Base-by-base conservation (phyloP, 2,797 vertebrate species). In the Acrocephalus scirpaceus region DNA sequence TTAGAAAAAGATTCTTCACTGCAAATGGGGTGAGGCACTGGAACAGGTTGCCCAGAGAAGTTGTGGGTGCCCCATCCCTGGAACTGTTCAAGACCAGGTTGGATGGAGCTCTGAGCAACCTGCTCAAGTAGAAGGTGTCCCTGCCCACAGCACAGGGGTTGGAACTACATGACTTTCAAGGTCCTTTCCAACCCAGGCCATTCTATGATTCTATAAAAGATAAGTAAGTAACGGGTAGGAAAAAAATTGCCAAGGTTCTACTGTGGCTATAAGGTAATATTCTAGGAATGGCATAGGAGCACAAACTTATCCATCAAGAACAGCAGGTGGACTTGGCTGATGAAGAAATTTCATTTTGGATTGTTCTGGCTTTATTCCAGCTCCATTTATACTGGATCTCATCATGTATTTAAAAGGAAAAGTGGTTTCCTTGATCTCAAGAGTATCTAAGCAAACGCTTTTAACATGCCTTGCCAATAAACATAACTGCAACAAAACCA, bases 401-500 rank as follows among this genome's bases (percentile, higher is more conserved):
- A 50, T 27, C 13, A 72, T 11, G 20, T 65, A 80, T 51, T 89
- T 89, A 85, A 92, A 87, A 80, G 50, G 25, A 38, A 82, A 76
- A 92, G 54, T 5, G 8, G 19, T 65, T 91, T 87, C 65, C 78
- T 88, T 20, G 5, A 66, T 86, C 65, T 69, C 44, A 62, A 69
- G 58, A 77, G 65, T 53, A 89, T 56, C 64, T 66, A 70, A 70
- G 66, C 58, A 90, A 82, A 93, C 45, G 44, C 25, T 90, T 93
- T 91, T 77, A 87, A 76, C 38, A 65, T 51, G n/a, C 38, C 18
- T 88, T 85, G 61, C 45, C 77, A 80, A 95, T 71, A 92, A 94
- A 67, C 13, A 2, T 23, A 85, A 84, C 65, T 77, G 86, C 42
- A 91, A 96, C 26, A 93, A 79, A 93, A 54, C 1, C 58, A 79